Conservation (phyloP, 2,797 vertebrate genomes). For the Tachyglossus aculeatus region DNA sequence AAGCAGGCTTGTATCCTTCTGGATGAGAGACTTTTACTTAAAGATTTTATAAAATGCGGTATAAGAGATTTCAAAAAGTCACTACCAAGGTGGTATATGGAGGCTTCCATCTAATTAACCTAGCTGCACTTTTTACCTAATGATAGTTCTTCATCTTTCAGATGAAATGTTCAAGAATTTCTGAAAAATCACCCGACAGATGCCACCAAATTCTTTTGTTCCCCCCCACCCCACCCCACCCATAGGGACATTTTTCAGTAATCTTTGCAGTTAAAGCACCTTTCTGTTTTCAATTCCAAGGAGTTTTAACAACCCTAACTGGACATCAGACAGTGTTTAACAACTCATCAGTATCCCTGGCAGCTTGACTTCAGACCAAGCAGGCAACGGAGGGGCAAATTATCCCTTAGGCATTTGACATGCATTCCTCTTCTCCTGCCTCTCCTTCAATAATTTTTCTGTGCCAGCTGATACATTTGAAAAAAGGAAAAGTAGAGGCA, state of each 20-base stretch:
- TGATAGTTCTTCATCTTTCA: conserved; percentile 54
- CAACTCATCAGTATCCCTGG: conserved; percentile 63
- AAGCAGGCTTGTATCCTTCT: too few relatives aligned
- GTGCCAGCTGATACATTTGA: too few relatives aligned
- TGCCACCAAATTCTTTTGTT: conserved; percentile 50
- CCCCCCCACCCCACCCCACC: conserved; percentile 49
- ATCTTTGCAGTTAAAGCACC: conserved; percentile 64
- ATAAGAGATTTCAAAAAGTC: conserved; percentile 55
- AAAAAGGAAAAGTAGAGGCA: too few relatives aligned
- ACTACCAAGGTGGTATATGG: conserved; percentile 63
- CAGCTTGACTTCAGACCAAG: conserved; percentile 50
- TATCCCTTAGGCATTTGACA: conserved; percentile 54
- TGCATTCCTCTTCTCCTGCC: conserved; percentile 5
- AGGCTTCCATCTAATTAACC: conserved; percentile 63
- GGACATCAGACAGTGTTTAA: conserved; percentile 25
- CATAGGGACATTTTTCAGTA: conserved; percentile 49
- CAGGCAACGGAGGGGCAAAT: conserved; percentile 52
- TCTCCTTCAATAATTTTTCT: too few relatives aligned
- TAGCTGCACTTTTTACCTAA: conserved; percentile 50
- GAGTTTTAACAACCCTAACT: conserved; percentile 34
- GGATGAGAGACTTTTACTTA: conserved; percentile 48
- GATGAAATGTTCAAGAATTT: conserved; percentile 61
- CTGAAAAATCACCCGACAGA: conserved; percentile 53
- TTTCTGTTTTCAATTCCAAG: conserved; percentile 54
- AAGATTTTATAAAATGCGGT: conserved; percentile 60